These are phyloP conservation scores for Pseudobourletiella spinata DNA, from an alignment of 1,140 invertebrate genomes.

Conservation along the genomic window DNA sequence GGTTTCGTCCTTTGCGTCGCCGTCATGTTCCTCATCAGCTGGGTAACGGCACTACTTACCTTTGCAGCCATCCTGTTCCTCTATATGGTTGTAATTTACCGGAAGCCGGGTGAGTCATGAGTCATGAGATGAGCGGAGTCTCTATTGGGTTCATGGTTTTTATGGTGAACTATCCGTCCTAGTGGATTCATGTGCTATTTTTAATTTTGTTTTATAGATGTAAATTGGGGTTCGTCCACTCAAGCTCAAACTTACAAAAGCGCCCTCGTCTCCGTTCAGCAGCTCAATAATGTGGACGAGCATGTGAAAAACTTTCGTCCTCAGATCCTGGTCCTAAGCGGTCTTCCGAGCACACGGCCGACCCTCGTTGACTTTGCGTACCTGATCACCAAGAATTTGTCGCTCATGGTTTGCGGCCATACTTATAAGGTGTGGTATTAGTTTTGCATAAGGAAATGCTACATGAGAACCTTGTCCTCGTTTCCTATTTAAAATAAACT, in stretches of 20 bases:
- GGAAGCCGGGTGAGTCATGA: conserved; percentile 48
- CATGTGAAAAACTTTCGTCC: conserved; percentile 58
- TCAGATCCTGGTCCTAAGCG: conserved; percentile 50
- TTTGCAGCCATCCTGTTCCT: conserved; percentile 46
- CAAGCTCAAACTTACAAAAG: conserved; percentile 52
- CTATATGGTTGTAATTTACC: conserved; percentile 47
- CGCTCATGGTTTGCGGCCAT: conserved; percentile 50
- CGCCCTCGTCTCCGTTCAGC: conserved; percentile 46
- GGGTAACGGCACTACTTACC: conserved; percentile 50
- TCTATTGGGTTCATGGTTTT: background rate
- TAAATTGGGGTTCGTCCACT: conserved; percentile 56
- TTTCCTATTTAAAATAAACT: too few species aligned
- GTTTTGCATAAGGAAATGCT: too few species aligned
- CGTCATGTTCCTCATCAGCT: conserved; percentile 52
- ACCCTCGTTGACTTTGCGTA: conserved; percentile 50
- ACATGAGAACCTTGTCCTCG: too few species aligned
- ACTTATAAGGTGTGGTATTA: conserved; percentile 21
- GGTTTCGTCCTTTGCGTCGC: conserved; percentile 47
- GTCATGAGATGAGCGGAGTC: background rate
- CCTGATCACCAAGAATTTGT: conserved; percentile 48
- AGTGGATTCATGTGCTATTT: too few species aligned
- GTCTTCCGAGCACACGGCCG: conserved; percentile 45
- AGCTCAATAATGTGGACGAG: conserved; percentile 47
- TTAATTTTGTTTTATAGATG: conserved; percentile 42
- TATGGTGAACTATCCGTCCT: too few species aligned